These are phyloP conservation scores for Vidua macroura DNA, from an alignment of 2,113 vertebrate genomes.

Conservation along the genomic window DNA sequence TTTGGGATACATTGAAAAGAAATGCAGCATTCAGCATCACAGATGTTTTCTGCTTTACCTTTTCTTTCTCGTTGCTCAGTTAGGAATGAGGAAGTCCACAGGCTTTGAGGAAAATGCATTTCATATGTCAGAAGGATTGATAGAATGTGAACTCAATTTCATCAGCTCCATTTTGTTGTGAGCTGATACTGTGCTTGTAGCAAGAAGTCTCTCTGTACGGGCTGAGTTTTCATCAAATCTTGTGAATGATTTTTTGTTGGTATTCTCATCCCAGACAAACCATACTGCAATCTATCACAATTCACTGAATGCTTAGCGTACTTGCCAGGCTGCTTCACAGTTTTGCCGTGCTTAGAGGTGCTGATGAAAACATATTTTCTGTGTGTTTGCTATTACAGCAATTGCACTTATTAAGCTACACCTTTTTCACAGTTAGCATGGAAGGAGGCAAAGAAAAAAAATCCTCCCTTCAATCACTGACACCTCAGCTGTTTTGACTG, in stretches of 20 bases:
- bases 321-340: constrained; percentile 6
- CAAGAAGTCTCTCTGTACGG: neutral
- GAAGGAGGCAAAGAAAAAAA: neutral
- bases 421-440: constrained; percentile 8
- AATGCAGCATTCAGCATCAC: neutral
- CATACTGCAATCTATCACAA: constrained; percentile 4
- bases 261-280: constrained; percentile 30
- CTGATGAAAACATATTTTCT: constrained; percentile 50
- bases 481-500: constrained; percentile 9
- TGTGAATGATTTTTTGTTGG: neutral
- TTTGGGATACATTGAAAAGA: neutral
- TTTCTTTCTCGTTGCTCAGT: neutral
- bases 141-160: neutral
- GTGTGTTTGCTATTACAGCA: constrained; percentile 1
- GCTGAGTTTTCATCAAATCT: neutral
- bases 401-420: constrained; percentile 14
- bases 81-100: neutral
- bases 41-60: neutral
- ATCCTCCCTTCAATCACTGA: neutral
- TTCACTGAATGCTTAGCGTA: neutral
- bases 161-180: neutral
- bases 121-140: neutral
- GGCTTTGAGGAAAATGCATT: neutral
- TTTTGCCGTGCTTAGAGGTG: constrained; percentile 2
- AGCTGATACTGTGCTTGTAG: neutral